A percentile compares a stretch with the other conserved stretches of the same genome.
These are phyloP conservation scores for Macroramphosus scolopax DNA, from an alignment of 2,797 vertebrate species.

Conservation along the genomic window DNA sequence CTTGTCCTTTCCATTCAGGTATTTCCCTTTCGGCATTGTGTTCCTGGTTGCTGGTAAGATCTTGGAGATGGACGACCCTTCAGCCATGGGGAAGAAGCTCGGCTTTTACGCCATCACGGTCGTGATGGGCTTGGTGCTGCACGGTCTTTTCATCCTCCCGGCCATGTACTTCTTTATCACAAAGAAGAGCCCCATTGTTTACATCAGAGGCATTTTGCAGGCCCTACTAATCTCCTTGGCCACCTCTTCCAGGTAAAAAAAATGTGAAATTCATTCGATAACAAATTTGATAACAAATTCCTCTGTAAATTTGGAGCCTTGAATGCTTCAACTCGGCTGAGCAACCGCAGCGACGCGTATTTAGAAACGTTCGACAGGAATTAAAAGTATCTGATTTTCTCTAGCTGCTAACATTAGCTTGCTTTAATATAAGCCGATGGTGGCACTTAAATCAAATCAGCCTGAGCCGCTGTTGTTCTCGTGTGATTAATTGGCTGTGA, in stretches of 20 bases:
- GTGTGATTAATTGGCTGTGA: no score
- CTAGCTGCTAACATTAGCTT: no score
- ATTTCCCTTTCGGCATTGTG: conserved; percentile 97
- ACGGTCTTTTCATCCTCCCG: conserved; percentile 93
- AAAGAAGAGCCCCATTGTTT: conserved; percentile 96
- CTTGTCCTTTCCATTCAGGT: conserved; percentile 76
- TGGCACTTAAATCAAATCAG: no score
- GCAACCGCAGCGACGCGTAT: no score
- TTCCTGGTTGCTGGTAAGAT: conserved; percentile 98
- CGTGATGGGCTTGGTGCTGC: conserved; percentile 91
- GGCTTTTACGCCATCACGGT: conserved; percentile 96
- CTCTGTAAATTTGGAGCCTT: no score
- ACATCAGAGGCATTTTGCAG: conserved; percentile 95
- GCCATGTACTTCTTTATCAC: conserved; percentile 97
- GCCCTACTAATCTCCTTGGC: conserved; percentile 95
- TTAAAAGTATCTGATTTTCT: no score
- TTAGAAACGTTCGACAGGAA: no score
- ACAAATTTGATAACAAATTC: no score
- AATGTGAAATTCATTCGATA: no score
- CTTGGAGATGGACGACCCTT: conserved; percentile 96
- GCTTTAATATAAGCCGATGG: no score
- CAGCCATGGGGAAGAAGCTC: conserved; percentile 93
- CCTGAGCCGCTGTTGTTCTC: no score
- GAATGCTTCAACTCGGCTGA: no score
- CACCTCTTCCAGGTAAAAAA: conserved; percentile 91